Evolutionary conservation across 2,797 vertebrate genomes (phyloP).

Genomic region (Okamejei kenojei): DNA sequence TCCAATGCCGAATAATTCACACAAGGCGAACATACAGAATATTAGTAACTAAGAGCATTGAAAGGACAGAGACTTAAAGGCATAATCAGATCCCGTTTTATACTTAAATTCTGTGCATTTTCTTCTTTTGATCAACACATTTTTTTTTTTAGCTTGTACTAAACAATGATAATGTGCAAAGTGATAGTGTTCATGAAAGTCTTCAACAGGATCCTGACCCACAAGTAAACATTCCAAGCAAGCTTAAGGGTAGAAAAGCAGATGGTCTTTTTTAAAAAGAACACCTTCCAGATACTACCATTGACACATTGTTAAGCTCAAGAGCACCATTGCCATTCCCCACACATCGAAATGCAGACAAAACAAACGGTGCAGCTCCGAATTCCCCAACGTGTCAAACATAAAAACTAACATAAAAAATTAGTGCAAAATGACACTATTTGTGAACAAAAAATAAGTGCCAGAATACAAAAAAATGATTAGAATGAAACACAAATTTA

Average conservation of each 20-base stretch:
- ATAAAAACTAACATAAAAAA: background rate
- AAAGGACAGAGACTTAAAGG: slow-evolving; percentile 25
- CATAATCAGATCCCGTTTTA: slow-evolving; percentile 51
- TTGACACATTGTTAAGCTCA: background rate
- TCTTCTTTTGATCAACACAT: slow-evolving; percentile 54
- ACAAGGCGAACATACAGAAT: background rate
- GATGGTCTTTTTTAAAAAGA: background rate
- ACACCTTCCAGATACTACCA: background rate
- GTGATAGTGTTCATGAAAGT: background rate
- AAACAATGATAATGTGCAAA: slow-evolving; percentile 4
- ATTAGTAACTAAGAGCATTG: background rate
- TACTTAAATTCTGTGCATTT: slow-evolving; percentile 51
- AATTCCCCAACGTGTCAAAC: background rate
- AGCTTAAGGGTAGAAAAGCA: background rate
- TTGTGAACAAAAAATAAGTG: background rate
- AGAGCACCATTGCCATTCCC: background rate
- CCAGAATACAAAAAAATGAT: background rate
- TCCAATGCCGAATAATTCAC: background rate
- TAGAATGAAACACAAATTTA: background rate
- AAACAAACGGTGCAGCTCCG: background rate
- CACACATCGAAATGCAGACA: background rate
- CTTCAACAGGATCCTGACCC: background rate
- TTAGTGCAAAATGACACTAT: background rate
- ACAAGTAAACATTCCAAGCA: background rate
- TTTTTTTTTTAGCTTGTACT: slow-evolving; percentile 18